These are phyloP conservation scores for Chlorocebus sabaeus DNA, from an alignment of 2,113 vertebrate genomes.

Conservation along the genomic window DNA sequence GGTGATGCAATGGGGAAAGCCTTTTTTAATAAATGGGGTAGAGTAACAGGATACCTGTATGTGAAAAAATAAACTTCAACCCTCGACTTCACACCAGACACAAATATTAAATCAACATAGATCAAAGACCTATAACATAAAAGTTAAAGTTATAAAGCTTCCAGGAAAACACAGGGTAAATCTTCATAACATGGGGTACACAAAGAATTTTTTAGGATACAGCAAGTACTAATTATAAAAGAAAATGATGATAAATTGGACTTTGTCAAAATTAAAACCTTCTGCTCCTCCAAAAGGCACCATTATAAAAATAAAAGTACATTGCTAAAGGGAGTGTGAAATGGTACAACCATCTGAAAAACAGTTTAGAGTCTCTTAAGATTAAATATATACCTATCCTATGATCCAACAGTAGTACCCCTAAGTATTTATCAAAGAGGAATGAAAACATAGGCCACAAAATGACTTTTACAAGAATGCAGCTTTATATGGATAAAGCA, in stretches of 20 bases:
- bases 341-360: neutral
- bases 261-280: neutral
- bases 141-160: too few relatives aligned
- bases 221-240: neutral
- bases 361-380: neutral
- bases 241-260: neutral
- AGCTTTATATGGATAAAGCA: too few relatives aligned
- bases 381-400: neutral
- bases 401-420: neutral
- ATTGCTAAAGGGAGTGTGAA: neutral
- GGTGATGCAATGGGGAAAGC: neutral
- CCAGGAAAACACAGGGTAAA: too few relatives aligned
- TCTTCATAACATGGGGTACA: neutral
- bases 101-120: too few relatives aligned
- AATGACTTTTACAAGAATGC: neutral
- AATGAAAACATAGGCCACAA: neutral
- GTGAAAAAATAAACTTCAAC: neutral
- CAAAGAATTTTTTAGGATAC: neutral
- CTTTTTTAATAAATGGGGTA: neutral
- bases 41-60: neutral
- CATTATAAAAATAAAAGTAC: neutral
- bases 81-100: too few relatives aligned
- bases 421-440: neutral
- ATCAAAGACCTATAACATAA: too few relatives aligned
- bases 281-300: neutral